Evolutionary conservation across 2,888 invertebrate genomes (phyloP), one percentile per base, ranked within the genome.

Genomic region (Andrena hattorfiana): DNA sequence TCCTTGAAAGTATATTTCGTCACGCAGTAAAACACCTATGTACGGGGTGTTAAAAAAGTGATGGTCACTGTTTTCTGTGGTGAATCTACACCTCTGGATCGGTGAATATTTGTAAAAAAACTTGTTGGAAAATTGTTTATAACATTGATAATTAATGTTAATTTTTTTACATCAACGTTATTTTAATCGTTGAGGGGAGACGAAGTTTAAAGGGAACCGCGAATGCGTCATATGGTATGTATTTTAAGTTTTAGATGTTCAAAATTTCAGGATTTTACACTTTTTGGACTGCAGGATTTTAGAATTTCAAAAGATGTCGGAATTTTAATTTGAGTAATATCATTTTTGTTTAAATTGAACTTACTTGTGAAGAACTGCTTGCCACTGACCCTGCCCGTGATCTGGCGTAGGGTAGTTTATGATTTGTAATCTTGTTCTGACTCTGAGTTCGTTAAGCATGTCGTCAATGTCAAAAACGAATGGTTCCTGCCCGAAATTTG

Each of bases 401-500:
- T 97, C 97, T 83, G 97, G 97, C 91, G 98, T 96, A 76, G 98
- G 97, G 94, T 97, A 98, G 94, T 97, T 97, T 94, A 97, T 97
- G 91, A 99, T 98, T 91, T 97, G 97, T 91, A 96, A 95, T 87
- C 97, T 96, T 32, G 98, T 98, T 93, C 97, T 96, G 87, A 97
- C 96, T 92, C 97, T 96, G 94, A 99, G 95, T 95, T 99, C 99
- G 92, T 97, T 96, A 95, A 99, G 97, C 97, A 99, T 99, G 93
- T 99, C 98, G 94, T 98, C 98, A 90, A 99, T 98, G 95, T 99
- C 99, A 95, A 98, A 99, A 92, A 98, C 97, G 95, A 99, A 99
- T 23, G 99, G 99, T 91, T 97, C 96, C 94, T 99, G 99, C 0
- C 99, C 99, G 94, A 99, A 99, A 95, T 99, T 99, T 2, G 99